A percentile compares a stretch with the other conserved stretches of the same genome.
Evolutionary conservation across 2,888 invertebrate species (phyloP).

Genomic region (Epiperipatus broadwayi): DNA sequence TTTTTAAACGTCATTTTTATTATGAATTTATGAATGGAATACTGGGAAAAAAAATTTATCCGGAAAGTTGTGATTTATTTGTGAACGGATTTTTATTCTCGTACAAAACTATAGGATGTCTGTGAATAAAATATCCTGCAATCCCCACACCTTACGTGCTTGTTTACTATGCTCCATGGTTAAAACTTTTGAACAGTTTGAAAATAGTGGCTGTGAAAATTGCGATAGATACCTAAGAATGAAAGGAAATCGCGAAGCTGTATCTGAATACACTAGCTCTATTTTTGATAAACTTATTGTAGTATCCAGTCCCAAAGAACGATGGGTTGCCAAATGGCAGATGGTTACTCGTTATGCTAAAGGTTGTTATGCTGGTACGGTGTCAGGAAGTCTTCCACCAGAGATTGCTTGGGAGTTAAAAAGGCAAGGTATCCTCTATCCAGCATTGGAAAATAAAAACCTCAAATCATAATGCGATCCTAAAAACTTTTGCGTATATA

Average conservation of each 20-base stretch:
- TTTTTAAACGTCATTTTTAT: no score
- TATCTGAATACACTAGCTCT: conserved; percentile 89
- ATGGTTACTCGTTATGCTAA: conserved; percentile 71
- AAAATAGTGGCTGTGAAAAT: conserved; percentile 93
- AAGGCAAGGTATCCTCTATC: conserved; percentile 73
- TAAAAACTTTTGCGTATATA: no score
- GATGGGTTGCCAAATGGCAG: conserved; percentile 99
- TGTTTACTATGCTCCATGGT: conserved; percentile 70
- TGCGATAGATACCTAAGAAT: conserved; percentile 89
- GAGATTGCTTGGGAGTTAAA: conserved; percentile 80
- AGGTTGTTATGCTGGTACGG: conserved; percentile 89
- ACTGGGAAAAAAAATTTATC: no score
- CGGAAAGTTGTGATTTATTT: no score
- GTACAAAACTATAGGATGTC: no score
- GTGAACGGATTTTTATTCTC: no score
- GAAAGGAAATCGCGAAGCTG: conserved; percentile 89
- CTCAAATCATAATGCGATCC: no score
- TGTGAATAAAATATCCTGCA: conserved; percentile 71
- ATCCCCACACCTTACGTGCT: conserved; percentile 58
- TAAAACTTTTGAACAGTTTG: conserved; percentile 93
- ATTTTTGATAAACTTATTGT: conserved; percentile 98
- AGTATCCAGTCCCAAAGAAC: conserved; percentile 87
- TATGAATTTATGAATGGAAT: no score
- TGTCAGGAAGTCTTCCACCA: conserved; percentile 73
- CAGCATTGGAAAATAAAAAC: no score